Evolutionary conservation across 2,797 vertebrate species (phyloP).

Genomic region (Acipenser oxyrinchus): DNA sequence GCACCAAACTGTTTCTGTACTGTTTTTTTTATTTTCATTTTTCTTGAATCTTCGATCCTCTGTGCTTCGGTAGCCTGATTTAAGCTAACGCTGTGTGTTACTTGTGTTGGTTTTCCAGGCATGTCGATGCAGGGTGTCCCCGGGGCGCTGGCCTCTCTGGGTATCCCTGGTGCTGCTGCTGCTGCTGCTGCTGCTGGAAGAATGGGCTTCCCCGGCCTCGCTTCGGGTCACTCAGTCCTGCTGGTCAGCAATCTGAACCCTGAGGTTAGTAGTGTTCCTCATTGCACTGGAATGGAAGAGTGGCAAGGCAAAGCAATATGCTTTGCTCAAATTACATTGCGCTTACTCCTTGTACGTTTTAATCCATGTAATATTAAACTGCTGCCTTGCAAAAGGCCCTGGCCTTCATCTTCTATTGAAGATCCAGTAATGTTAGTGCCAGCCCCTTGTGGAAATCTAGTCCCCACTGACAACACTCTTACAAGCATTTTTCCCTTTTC

Average conservation of each 20-base stretch:
- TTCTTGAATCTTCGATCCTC: not conserved
- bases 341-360: no score
- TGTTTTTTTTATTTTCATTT: not conserved
- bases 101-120: constrained; percentile 51
- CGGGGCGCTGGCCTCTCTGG: constrained; percentile 73
- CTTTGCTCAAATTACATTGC: no score
- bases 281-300: no score
- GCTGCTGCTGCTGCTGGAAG: constrained; percentile 74
- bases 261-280: constrained; percentile 72
- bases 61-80: not conserved
- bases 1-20: no score
- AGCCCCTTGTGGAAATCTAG: no score
- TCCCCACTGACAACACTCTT: no score
- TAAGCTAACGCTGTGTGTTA: constrained; percentile 21
- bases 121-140: constrained; percentile 72
- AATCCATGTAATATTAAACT: no score
- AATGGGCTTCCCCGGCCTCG: constrained; percentile 69
- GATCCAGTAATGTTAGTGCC: no score
- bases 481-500: no score
- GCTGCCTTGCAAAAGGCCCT: no score
- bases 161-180: constrained; percentile 70
- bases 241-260: constrained; percentile 91
- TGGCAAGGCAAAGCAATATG: no score
- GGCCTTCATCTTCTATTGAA: no score
- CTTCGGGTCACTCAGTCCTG: constrained; percentile 78